A percentile compares a stretch with the other conserved stretches of the same genome.
Conservation (phyloP, 2,113 vertebrate species). For the Microtus pennsylvanicus region DNA sequence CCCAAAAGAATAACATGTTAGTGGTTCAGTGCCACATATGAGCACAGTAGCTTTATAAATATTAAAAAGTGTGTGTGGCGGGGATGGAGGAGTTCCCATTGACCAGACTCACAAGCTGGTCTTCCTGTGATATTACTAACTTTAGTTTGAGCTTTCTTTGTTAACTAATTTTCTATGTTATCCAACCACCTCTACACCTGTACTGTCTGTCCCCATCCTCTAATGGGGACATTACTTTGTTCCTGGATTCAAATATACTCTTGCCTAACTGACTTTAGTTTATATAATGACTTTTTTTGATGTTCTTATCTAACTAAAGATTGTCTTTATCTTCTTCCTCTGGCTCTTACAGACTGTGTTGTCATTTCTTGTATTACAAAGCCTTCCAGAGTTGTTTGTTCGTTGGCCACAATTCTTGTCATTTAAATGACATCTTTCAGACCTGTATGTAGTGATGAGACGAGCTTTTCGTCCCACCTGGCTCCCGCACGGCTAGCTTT, state of each 20-base stretch:
- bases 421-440: constrained; percentile 4
- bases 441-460: neutral
- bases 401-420: neutral
- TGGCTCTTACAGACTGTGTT: neutral
- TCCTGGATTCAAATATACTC: neutral
- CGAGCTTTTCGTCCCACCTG: too few species aligned
- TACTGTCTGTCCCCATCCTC: neutral
- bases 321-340: neutral
- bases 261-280: neutral
- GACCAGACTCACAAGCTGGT: neutral
- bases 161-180: neutral
- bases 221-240: neutral
- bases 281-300: neutral
- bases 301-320: neutral
- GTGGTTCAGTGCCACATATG: neutral
- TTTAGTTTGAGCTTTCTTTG: neutral
- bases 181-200: neutral
- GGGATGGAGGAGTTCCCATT: neutral
- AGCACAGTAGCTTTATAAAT: neutral
- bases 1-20: neutral
- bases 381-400: neutral
- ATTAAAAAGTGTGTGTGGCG: neutral
- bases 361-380: neutral
- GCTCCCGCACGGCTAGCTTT: too few species aligned
- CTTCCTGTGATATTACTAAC: neutral